These are phyloP conservation scores for Speoplatyrhinus poulsoni DNA, from an alignment of 2,113 vertebrate genomes.

Conservation along the genomic window DNA sequence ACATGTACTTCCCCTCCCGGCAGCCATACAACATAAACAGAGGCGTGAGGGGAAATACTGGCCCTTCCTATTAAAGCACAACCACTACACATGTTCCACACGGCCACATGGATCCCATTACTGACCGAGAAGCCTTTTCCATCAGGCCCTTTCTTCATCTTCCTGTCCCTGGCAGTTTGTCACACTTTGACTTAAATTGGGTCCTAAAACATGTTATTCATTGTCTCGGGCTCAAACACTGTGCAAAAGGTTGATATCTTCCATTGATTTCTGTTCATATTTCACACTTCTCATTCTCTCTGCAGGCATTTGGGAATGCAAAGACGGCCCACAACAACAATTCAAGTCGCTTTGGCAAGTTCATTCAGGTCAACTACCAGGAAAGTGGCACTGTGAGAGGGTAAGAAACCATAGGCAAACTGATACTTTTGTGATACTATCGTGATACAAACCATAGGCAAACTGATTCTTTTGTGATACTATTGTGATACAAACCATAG, in stretches of 20 bases:
- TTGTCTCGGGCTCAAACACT: slow-evolving; percentile 36
- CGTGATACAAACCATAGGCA: neutral
- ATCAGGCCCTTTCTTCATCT: slow-evolving; percentile 33
- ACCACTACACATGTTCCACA: slow-evolving; percentile 67
- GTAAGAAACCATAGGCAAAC: slow-evolving; percentile 73
- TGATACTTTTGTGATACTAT: neutral
- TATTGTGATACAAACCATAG: no score
- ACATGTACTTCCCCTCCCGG: slow-evolving; percentile 67
- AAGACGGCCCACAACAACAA: slow-evolving; percentile 99
- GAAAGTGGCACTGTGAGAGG: slow-evolving; percentile 96
- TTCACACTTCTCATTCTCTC: slow-evolving; percentile 36
- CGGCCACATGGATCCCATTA: slow-evolving; percentile 67
- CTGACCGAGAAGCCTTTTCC: slow-evolving; percentile 47
- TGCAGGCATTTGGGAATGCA: slow-evolving; percentile 97
- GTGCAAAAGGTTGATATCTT: slow-evolving; percentile 34
- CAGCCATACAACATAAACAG: slow-evolving; percentile 67
- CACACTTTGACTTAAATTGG: slow-evolving; percentile 43
- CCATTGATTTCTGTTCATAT: slow-evolving; percentile 11
- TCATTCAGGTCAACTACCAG: slow-evolving; percentile 99
- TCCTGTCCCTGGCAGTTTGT: slow-evolving; percentile 55
- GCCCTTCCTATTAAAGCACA: slow-evolving; percentile 58
- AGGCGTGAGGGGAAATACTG: slow-evolving; percentile 60
- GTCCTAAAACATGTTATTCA: slow-evolving; percentile 51
- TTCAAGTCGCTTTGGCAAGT: slow-evolving; percentile 98
- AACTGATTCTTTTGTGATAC: neutral